Conservation (phyloP, 2,113 vertebrate genomes). For the Gnathonemus echidnorhynchus region DNA sequence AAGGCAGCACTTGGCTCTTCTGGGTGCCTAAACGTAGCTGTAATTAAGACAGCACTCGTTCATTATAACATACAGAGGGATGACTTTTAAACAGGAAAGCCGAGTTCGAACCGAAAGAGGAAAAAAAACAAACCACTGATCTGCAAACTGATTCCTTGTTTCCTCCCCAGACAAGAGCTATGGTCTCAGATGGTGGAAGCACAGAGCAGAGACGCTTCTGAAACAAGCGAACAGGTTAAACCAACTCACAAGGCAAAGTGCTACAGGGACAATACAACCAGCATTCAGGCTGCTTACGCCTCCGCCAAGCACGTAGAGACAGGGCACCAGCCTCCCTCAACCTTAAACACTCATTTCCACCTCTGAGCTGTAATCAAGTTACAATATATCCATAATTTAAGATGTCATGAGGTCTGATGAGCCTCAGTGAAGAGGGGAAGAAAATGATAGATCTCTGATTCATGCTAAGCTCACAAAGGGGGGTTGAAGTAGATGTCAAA, state of each 20-base stretch:
- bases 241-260: neutral
- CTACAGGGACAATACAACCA: neutral
- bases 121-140: neutral
- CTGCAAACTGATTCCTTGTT: neutral
- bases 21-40: neutral
- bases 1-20: neutral
- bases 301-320: neutral
- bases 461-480: neutral
- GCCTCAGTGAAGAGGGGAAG: neutral
- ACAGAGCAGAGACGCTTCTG: neutral
- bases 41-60: neutral
- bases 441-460: neutral
- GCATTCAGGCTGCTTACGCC: neutral
- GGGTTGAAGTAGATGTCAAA: neutral
- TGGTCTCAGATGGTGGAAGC: neutral
- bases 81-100: neutral
- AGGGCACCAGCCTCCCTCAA: neutral
- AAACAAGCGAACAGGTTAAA: neutral
- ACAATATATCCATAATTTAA: neutral
- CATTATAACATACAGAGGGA: neutral
- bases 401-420: neutral
- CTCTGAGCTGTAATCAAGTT: neutral
- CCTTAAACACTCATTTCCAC: neutral
- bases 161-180: neutral
- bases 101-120: neutral